Conservation (phyloP, 2,888 invertebrate genomes). For the Nasonia oneida region DNA sequence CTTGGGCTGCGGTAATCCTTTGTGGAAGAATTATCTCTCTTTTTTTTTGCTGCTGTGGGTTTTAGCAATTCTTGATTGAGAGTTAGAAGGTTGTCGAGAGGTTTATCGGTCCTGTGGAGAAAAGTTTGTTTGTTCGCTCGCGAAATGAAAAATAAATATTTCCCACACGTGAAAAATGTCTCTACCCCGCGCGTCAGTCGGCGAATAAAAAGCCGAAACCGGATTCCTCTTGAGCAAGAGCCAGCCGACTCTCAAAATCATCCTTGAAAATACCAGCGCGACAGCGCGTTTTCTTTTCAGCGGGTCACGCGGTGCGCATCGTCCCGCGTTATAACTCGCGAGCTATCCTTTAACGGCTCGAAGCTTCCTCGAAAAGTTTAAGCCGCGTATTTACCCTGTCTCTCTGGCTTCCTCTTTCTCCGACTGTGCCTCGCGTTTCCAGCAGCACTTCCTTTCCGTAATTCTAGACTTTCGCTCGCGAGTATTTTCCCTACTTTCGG, state of each 20-base stretch:
- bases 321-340: slow-evolving; percentile 27
- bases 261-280: neutral
- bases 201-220: neutral
- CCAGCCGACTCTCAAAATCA: neutral
- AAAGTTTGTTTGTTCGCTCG: neutral
- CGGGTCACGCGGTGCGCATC: slow-evolving; percentile 30
- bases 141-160: too few relatives aligned
- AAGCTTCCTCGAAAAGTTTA: slow-evolving; percentile 60
- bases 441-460: neutral
- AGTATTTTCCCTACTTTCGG: slow-evolving; percentile 40
- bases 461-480: slow-evolving; percentile 28
- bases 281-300: slow-evolving; percentile 15
- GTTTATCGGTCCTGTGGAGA: neutral
- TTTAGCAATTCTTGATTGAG: neutral
- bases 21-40: neutral
- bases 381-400: slow-evolving; percentile 36
- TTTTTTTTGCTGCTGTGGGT: neutral
- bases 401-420: neutral
- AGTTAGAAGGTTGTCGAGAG: neutral
- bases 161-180: too few relatives aligned
- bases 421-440: slow-evolving; percentile 43
- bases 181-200: too few relatives aligned
- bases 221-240: neutral
- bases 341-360: slow-evolving; percentile 59
- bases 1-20: neutral